Base-by-base conservation (phyloP, 2,113 vertebrate genomes). In the Passer domesticus region DNA sequence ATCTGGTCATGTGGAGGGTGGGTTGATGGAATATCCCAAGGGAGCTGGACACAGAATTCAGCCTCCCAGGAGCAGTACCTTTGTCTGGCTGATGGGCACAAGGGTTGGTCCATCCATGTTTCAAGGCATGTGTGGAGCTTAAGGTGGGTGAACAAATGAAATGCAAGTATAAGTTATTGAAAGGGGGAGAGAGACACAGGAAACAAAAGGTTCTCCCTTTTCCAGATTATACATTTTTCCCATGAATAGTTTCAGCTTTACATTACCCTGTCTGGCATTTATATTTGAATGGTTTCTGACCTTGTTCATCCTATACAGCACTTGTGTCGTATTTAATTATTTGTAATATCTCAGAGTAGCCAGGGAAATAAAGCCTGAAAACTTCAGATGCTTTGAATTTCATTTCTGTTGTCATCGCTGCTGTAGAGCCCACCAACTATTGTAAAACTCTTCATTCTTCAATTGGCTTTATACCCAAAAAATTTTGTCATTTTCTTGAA, bases 261-360 rank as follows among this genome's bases (percentile, higher is more conserved):
- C 37, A 56, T 88, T 86, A 81, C 47, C 44, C 90, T 72, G 80
- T 77, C 92, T 88, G 67, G 49, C 35, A 75, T 93, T 91, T 77
- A 21, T 90, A 18, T 91, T 80, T 96, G 75, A 75, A 52, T 56
- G 50, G 7, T 86, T 92, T 90, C 44, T 93, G 94, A 97, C 90
- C 90, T 83, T 86, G 37, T 82, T 95, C 93, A 83, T 97, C 88
- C 39, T 83, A 80, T 68, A 83, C 88, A 78, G 79, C 25, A 16
- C 47, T 95, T 56, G 25, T 90, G 90, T 94, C 92, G 90, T 74
- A 64, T 83, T 88, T 83, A 91, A 96, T 95, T 91, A 95, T 53
- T 94, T 88, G 47, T 83, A 74, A 91, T 87, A 87, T 66, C 69
- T 50, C 58, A 64, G 67, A 85, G 35, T n/a, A 86, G 30, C 31